Conservation (phyloP, 2,113 vertebrate species). For the Danionella cerebrum region DNA sequence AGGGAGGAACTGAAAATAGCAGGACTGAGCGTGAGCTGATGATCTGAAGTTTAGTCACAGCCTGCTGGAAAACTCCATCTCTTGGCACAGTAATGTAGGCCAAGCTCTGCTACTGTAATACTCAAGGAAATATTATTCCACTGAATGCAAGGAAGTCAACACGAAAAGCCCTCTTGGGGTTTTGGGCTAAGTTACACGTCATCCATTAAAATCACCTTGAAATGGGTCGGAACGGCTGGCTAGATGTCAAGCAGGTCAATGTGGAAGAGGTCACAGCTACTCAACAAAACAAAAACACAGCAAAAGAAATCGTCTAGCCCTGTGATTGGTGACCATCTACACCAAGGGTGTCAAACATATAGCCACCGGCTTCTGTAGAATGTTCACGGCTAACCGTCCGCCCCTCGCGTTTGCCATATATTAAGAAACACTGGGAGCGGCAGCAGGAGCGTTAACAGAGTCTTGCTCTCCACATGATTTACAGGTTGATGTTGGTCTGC, state of each 20-base stretch:
- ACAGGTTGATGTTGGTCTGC: too few species aligned
- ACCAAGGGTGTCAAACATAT: too few species aligned
- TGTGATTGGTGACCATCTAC: too few species aligned
- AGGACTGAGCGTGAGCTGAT: not conserved
- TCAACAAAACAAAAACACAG: too few species aligned
- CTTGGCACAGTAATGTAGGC: not conserved
- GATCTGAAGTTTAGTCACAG: not conserved
- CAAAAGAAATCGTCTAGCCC: too few species aligned
- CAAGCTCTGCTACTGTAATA: not conserved
- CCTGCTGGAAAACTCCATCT: not conserved
- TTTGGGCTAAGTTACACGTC: not conserved
- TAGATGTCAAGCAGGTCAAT: not conserved
- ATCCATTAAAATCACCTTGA: too few species aligned
- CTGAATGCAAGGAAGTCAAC: not conserved
- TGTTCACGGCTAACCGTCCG: too few species aligned
- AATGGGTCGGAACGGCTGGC: not conserved
- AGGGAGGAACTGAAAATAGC: slow-evolving; percentile 9
- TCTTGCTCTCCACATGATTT: too few species aligned
- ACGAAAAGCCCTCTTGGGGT: not conserved
- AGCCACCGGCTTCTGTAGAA: too few species aligned
- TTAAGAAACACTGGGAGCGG: too few species aligned
- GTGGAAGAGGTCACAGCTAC: not conserved
- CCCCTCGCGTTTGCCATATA: too few species aligned
- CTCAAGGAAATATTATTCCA: not conserved
- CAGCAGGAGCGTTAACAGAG: too few species aligned